Base-by-base conservation (phyloP, 1,140 invertebrate genomes). In the Lysiphlebus fabarum region DNA sequence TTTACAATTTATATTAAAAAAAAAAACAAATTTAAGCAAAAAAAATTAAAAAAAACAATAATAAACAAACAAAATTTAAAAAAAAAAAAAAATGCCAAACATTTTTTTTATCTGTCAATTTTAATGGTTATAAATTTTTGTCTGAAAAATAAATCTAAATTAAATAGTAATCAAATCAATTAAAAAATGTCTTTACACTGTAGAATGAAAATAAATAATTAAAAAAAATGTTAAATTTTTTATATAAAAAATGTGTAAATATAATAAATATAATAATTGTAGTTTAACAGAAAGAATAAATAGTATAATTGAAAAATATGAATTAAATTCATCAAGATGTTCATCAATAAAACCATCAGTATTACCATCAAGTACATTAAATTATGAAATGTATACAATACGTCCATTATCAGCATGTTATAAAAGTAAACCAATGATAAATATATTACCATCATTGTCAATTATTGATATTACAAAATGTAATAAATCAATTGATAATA, bases 261-360 rank as follows among this genome's bases (percentile, higher is more conserved):
- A 26, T 26, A 26, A 26, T 2, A 26, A 4, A n/a, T n/a, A n/a
- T 1, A 26, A 26, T 26, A 26, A 53, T 10, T 48, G 42, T 4
- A 64, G 49, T 45, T 55, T 64, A 2, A 14, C 63, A 4, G 59
- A 64, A 47, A 40, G 63, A 6, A 62, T 64, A 50, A 62, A 62
- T 12, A 56, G 44, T 38, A 61, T 64, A 53, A 61, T 64, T 53
- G 37, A 17, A n/a, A 61, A 58, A 14, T 64, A 64, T 56, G 59
- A 57, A 11, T 58, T 26, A 14, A 55, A 36, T 57, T 7, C 50
- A 34, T 41, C 5, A 17, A 33, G 12, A 45, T 53, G 57, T 40
- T 33, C 57, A 7, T 6, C 45, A 41, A 36, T 26, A 26, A 2
- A 40, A 7, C n/a, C 6, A 5, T 7, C 44, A 2, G 34, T 8